Conservation (phyloP, 2,888 invertebrate genomes). For the Sinelater perroti region DNA sequence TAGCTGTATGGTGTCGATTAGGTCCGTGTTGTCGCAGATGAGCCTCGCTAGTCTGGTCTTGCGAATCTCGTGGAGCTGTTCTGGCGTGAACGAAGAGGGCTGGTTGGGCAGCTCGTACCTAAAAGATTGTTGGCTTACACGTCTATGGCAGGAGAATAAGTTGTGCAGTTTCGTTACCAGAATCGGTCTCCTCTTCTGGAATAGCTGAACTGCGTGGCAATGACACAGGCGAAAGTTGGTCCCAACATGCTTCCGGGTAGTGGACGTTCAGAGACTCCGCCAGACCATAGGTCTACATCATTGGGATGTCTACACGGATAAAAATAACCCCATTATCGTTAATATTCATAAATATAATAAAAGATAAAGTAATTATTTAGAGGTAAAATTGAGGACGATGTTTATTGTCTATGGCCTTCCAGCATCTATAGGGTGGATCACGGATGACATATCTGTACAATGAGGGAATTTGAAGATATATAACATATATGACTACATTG, state of each 20-base stretch:
- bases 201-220: constrained; percentile 92
- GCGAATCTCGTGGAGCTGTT: constrained; percentile 84
- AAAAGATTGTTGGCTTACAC: constrained; percentile 32
- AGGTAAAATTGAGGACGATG: no score
- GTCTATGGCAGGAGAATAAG: neutral
- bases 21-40: constrained; percentile 92
- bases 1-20: constrained; percentile 89
- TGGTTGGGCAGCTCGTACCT: constrained; percentile 90
- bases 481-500: no score
- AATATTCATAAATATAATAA: neutral
- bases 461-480: no score
- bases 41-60: constrained; percentile 83
- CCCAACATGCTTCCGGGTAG: constrained; percentile 92
- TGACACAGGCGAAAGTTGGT: constrained; percentile 92
- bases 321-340: neutral
- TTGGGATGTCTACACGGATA: constrained; percentile 73
- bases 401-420: no score
- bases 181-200: constrained; percentile 90
- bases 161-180: constrained; percentile 77
- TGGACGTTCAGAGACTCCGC: constrained; percentile 90
- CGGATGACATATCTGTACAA: no score
- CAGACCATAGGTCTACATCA: constrained; percentile 95
- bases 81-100: constrained; percentile 89
- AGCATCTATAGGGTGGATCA: no score
- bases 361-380: no score